Conservation (phyloP, 30 jellyfish, hydroid and myxozoan genomes). For the Phacellophora camtschatica region DNA sequence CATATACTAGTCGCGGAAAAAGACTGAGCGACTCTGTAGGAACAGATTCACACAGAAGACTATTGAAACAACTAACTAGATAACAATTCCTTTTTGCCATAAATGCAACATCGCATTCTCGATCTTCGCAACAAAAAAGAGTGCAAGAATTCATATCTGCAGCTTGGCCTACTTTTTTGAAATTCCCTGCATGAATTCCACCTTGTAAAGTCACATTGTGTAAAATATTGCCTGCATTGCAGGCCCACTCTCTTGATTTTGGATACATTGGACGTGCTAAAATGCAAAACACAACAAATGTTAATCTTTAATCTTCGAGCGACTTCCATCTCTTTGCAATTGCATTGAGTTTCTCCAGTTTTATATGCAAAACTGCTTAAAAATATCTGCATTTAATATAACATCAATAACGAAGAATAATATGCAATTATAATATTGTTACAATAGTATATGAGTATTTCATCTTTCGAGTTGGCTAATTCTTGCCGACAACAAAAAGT, state of each 20-base stretch:
- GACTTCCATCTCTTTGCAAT: background rate
- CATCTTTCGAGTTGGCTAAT: too few relatives aligned
- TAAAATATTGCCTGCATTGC: slow-evolving; percentile 84
- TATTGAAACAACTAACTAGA: slow-evolving; percentile 83
- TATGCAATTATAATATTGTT: too few relatives aligned
- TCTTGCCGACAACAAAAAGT: too few relatives aligned
- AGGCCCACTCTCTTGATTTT: slow-evolving; percentile 76
- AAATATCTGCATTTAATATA: too few relatives aligned
- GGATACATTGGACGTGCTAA: slow-evolving; percentile 82
- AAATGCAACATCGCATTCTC: slow-evolving; percentile 88
- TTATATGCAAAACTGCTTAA: too few relatives aligned
- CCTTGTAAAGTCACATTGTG: slow-evolving; percentile 89
- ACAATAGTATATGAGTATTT: too few relatives aligned
- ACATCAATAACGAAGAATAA: too few relatives aligned
- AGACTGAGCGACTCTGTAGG: slow-evolving; percentile 76
- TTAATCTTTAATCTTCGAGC: background rate
- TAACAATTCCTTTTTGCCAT: slow-evolving; percentile 91
- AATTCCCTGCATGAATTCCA: slow-evolving; percentile 94
- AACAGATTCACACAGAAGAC: slow-evolving; percentile 80
- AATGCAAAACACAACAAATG: background rate
- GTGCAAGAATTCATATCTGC: slow-evolving; percentile 72
- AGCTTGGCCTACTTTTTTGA: slow-evolving; percentile 83
- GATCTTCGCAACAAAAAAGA: slow-evolving; percentile 91
- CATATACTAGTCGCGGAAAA: slow-evolving; percentile 73
- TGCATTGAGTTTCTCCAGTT: background rate